These are phyloP conservation scores for Torymus auratus DNA, from an alignment of 2,888 invertebrate genomes.

Conservation along the genomic window DNA sequence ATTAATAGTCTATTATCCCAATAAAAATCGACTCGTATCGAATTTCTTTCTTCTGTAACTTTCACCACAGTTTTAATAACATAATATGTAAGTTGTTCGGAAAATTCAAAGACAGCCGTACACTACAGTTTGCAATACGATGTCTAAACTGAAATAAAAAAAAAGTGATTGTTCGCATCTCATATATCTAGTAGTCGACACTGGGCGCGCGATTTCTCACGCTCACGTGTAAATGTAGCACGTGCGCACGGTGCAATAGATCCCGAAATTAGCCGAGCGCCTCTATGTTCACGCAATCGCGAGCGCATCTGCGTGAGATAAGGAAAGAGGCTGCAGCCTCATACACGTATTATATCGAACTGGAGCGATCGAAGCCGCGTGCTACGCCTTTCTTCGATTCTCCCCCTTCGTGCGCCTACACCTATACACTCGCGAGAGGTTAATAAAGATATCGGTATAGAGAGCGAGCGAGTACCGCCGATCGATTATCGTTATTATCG, in stretches of 20 bases:
- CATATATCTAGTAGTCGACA: no score
- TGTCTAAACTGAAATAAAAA: no score
- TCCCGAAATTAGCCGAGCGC: neutral
- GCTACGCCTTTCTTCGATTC: conserved; percentile 10
- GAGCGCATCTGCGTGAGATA: no score
- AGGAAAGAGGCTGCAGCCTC: neutral
- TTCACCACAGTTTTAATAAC: no score
- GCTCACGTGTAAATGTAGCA: conserved; percentile 9
- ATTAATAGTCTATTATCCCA: no score
- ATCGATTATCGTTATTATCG: conserved; percentile 39
- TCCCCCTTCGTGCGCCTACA: neutral
- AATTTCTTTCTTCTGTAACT: no score
- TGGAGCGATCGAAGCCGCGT: neutral
- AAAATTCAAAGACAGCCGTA: no score
- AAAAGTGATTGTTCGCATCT: no score
- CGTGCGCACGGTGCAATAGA: neutral
- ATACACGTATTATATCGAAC: conserved; percentile 1
- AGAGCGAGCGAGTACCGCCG: neutral
- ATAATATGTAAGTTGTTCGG: no score
- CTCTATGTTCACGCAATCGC: neutral
- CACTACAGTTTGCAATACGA: no score
- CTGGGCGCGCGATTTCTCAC: conserved; percentile 32
- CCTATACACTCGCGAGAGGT: neutral
- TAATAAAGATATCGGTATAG: conserved; percentile 11
- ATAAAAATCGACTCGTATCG: no score